Evolutionary conservation across 2,113 vertebrate species (phyloP).

Genomic region (Rutilus rutilus): DNA sequence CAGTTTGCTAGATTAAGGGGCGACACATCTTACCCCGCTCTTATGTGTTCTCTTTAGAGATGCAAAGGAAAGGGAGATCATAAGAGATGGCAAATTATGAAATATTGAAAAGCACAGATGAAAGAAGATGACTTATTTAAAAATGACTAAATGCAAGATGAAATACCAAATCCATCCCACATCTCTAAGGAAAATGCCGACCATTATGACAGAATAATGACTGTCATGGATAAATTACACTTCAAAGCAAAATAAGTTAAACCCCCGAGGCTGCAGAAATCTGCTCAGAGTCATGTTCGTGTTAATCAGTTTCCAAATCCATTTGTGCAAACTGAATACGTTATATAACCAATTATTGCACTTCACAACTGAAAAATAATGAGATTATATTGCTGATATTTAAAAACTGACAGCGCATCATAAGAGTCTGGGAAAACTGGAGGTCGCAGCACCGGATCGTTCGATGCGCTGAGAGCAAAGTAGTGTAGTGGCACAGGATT

Average conservation of each 20-base stretch:
- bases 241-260: slow-evolving; percentile 39
- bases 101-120: slow-evolving; percentile 21
- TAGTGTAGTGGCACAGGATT: slow-evolving; percentile 2
- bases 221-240: not conserved
- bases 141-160: slow-evolving; percentile 7
- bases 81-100: not conserved
- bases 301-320: slow-evolving; percentile 26
- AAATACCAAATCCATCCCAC: slow-evolving; percentile 20
- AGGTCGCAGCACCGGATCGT: not conserved
- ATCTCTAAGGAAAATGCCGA: slow-evolving; percentile 8
- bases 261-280: slow-evolving; percentile 5
- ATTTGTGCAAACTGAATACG: not conserved
- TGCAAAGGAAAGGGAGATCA: slow-evolving; percentile 18
- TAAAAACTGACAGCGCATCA: not conserved
- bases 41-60: not conserved
- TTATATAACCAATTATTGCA: slow-evolving; percentile 4
- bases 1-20: not conserved
- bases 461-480: not conserved
- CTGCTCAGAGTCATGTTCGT: slow-evolving; percentile 15
- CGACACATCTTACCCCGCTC: not conserved
- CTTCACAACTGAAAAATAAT: slow-evolving; percentile 7
- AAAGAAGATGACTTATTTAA: slow-evolving; percentile 32
- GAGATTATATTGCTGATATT: slow-evolving; percentile 10
- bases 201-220: slow-evolving; percentile 21
- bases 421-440: not conserved